phyloP scores from a whole-genome alignment of 2,888 invertebrate genomes.

The Nasonia oneida region DNA sequence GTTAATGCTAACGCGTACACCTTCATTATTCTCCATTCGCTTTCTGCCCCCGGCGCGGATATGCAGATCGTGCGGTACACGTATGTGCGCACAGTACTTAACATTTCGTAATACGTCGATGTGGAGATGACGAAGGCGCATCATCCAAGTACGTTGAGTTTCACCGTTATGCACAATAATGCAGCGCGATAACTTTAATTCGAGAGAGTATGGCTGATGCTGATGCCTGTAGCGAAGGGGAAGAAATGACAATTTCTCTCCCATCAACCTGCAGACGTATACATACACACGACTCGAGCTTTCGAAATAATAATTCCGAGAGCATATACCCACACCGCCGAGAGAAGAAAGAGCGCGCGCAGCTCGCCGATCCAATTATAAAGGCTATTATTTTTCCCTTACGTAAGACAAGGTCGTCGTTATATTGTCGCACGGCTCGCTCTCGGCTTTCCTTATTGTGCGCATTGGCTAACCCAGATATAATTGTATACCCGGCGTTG shows the following conservation, averaged over 20 bases:
- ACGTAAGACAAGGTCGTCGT: conserved; percentile 59
- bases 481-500: conserved; percentile 42
- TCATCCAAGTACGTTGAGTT: too few relatives aligned
- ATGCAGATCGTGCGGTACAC: too few relatives aligned
- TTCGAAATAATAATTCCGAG: neutral
- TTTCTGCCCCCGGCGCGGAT: neutral
- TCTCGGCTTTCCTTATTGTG: conserved; percentile 49
- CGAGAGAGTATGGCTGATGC: neutral
- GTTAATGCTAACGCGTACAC: neutral
- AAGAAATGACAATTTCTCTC: conserved; percentile 34
- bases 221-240: neutral
- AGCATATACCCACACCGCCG: neutral
- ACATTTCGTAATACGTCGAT: neutral
- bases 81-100: too few relatives aligned
- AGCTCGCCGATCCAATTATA: conserved; percentile 50
- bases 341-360: neutral
- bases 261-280: neutral
- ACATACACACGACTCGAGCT: neutral
- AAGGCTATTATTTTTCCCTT: conserved; percentile 52
- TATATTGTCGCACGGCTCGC: neutral
- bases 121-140: neutral
- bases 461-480: conserved; percentile 44
- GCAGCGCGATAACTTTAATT: neutral
- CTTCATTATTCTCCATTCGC: conserved; percentile 9
- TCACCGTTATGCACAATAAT: neutral